These are phyloP conservation scores for Drosophila affinis DNA, from an alignment of 2,888 invertebrate species.

Conservation along the genomic window DNA sequence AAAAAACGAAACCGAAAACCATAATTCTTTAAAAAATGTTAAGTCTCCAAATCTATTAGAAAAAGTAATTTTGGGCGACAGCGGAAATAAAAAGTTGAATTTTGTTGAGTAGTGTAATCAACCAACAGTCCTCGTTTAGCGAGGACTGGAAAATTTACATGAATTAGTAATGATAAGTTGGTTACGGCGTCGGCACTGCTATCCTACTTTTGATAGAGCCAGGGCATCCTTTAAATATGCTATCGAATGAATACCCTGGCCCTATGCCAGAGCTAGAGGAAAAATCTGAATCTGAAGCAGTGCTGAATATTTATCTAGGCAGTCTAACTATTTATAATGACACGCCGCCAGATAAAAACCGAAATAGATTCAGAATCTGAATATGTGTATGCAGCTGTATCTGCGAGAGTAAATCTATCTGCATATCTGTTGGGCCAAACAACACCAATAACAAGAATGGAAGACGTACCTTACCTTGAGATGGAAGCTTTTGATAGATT, in stretches of 20 bases:
- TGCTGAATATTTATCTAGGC: slow-evolving; percentile 67
- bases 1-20: no score
- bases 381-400: slow-evolving; percentile 50
- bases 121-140: no score
- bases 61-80: no score
- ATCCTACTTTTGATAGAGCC: not conserved
- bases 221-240: not conserved
- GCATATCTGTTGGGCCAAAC: slow-evolving; percentile 10
- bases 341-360: slow-evolving; percentile 74
- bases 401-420: slow-evolving; percentile 2
- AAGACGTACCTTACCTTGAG: not conserved
- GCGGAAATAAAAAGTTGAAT: no score
- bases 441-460: not conserved
- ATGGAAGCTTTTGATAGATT: not conserved
- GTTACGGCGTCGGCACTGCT: slow-evolving; percentile 8
- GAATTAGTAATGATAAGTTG: slow-evolving; percentile 47
- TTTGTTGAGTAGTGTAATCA: no score
- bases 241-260: not conserved
- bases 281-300: slow-evolving; percentile 1
- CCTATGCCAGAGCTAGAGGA: no score
- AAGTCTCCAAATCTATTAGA: no score
- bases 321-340: slow-evolving; percentile 73
- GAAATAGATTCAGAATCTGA: slow-evolving; percentile 61
- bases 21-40: no score
- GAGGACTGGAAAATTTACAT: slow-evolving; percentile 45